phyloP scores from a whole-genome alignment of 2,888 invertebrate species.

The Hymenopus coronatus region DNA sequence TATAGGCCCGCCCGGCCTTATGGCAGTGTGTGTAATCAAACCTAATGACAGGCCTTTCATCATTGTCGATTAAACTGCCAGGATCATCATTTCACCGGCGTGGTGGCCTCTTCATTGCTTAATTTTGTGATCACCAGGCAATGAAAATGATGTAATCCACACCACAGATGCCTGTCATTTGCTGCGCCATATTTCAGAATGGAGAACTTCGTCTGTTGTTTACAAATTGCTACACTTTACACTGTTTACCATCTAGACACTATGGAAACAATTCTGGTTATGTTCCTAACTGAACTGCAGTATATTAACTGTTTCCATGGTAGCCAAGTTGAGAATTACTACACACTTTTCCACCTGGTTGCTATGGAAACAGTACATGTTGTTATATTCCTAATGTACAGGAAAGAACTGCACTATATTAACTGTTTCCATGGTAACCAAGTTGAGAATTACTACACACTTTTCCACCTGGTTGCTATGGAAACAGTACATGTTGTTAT shows the following conservation, averaged over 20 bases:
- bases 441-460: too few species aligned
- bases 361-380: too few species aligned
- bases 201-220: neutral
- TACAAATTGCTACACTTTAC: neutral
- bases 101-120: slow-evolving; percentile 15
- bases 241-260: neutral
- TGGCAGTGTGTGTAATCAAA: slow-evolving; percentile 11
- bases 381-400: too few species aligned
- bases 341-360: too few species aligned
- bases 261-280: neutral
- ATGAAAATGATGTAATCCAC: neutral
- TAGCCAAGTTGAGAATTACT: neutral
- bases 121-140: slow-evolving; percentile 12
- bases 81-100: slow-evolving; percentile 15
- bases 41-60: slow-evolving; percentile 13
- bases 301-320: neutral
- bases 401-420: too few species aligned
- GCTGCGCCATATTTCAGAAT: neutral
- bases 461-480: too few species aligned
- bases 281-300: neutral
- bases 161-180: neutral
- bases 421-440: too few species aligned
- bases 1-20: neutral
- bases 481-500: too few species aligned
- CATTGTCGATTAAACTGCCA: slow-evolving; percentile 17